A percentile compares a stretch with the other conserved stretches of the same genome.
phyloP scores from a whole-genome alignment of 2,797 vertebrate genomes.

The Allobates femoralis region DNA sequence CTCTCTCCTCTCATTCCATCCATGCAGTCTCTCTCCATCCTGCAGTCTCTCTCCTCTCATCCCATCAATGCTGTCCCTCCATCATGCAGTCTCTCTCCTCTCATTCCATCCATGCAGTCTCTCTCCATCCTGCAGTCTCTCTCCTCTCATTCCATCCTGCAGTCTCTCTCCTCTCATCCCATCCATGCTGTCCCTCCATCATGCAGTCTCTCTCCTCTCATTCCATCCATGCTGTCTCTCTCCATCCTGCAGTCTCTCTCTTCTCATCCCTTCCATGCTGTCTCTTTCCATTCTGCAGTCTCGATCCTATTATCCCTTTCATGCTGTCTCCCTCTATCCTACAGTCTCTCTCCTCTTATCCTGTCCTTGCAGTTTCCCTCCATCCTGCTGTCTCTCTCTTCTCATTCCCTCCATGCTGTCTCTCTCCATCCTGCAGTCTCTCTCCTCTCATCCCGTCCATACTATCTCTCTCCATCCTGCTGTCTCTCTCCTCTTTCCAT shows the following conservation, averaged over 20 bases:
- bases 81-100: conserved; percentile 61
- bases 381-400: background rate
- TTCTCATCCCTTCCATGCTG: too few species aligned
- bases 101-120: too few species aligned
- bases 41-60: background rate
- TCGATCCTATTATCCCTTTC: too few species aligned
- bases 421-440: conserved; percentile 69
- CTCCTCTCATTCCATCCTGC: background rate
- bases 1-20: background rate
- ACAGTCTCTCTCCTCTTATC: background rate
- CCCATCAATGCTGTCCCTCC: conserved; percentile 9
- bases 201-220: background rate
- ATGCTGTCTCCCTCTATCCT: background rate
- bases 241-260: background rate
- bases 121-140: background rate
- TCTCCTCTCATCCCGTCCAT: background rate
- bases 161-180: background rate
- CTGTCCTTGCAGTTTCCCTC: background rate
- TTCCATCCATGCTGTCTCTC: background rate
- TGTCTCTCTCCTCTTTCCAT: conserved; percentile 62
- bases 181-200: background rate
- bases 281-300: background rate
- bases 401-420: background rate
- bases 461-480: conserved; percentile 63
- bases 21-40: background rate